Evolutionary conservation across 2,888 invertebrate species (phyloP), one percentile per base, ranked within the genome.

Genomic region (Colletes collaris): DNA sequence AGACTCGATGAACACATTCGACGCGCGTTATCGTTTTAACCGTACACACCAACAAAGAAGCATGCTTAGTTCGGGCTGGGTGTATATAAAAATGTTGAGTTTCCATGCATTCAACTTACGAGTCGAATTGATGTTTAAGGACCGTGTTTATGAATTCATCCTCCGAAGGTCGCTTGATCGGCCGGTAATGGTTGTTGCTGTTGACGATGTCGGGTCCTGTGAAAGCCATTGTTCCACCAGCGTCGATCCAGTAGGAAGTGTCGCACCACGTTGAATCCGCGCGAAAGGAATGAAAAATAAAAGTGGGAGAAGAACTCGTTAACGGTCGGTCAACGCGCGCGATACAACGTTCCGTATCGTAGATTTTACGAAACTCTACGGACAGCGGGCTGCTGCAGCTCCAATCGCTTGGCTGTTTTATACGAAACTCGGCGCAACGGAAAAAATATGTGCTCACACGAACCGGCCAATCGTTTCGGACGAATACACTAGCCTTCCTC

Each of bases 111-210:
- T 46, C 8, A 8, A 84, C 86, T 86, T 84, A 86, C 86, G 84
- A 68, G 67, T 11, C 78, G 13, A 81, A 60, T 19, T 74, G 77
- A 70, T 92, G 86, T 66, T 90, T 91, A 56, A 88, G 90, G 4
- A 84, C 76, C 8, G 87, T 85, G 74, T 90, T 88, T 1, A 89
- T 70, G 69, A 90, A 90, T 68, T 92, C 92, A 66, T 92, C 90
- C 65, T 90, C 90, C 70, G 86, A 87, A 49, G 90, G 87, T 64
- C 88, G 86, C 63, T 90, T 89, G 16, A 89, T 72, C 4, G 67
- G 70, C 65, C 79, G 77, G 58, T 82, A 74, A 37, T 60, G 68
- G 44, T 69, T 50, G 81, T 89, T 85, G 4, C 89, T 90, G 59
- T 91, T 90, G 19, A 79, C 56, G 52, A 65, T 66, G 58, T 89